Evolutionary conservation across 1,140 invertebrate genomes (phyloP).

Genomic region (Panagrolaimus sp.): DNA sequence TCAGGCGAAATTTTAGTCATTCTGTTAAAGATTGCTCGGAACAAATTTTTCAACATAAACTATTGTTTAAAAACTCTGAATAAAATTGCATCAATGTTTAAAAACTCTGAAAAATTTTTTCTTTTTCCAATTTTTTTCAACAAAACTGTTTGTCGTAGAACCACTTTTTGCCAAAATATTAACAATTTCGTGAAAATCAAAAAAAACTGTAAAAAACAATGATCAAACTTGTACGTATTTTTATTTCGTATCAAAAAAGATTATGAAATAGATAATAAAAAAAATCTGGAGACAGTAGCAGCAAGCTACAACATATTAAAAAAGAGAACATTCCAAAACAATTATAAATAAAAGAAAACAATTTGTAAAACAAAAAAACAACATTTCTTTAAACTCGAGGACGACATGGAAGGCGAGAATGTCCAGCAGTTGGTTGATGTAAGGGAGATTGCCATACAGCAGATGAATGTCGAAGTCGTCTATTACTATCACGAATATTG

Average conservation of each 20-base stretch:
- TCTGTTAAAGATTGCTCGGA: too few species aligned
- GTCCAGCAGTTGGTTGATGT: neutral
- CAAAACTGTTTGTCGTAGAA: too few species aligned
- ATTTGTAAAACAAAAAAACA: neutral
- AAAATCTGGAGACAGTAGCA: neutral
- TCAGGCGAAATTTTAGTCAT: too few species aligned
- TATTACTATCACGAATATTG: neutral
- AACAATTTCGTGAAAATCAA: neutral
- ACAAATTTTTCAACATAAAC: too few species aligned
- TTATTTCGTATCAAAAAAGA: neutral
- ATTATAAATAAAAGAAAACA: conserved; percentile 3
- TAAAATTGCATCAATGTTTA: too few species aligned
- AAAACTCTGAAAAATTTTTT: too few species aligned
- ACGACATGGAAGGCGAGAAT: neutral
- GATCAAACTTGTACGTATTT: too few species aligned
- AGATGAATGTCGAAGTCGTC: neutral
- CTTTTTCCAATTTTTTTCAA: too few species aligned
- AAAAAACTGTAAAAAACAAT: neutral
- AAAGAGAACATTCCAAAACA: too few species aligned
- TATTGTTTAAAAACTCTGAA: too few species aligned
- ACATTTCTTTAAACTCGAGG: neutral
- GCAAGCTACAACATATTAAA: neutral
- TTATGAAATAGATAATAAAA: neutral
- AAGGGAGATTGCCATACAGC: neutral
- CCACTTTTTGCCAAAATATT: neutral